phyloP scores from a whole-genome alignment of 23 tunicate genomes.

The Styela clava region DNA sequence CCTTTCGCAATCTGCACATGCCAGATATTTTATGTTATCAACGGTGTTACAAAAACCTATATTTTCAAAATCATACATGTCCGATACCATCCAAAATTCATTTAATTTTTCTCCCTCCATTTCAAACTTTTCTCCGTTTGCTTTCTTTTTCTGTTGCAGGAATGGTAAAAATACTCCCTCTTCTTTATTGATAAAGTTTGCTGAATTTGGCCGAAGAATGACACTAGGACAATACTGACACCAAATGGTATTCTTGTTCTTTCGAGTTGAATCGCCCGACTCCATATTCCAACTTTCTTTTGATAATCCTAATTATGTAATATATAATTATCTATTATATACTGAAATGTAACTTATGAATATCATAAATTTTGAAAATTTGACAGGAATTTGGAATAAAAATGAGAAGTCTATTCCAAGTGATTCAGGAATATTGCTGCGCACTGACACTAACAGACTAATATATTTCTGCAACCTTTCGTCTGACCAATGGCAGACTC shows the following conservation, averaged over 20 bases:
- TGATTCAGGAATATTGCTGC: too few species aligned
- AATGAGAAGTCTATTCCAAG: too few species aligned
- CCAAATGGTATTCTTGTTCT: conserved; percentile 48
- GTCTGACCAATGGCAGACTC: too few species aligned
- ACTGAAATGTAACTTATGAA: too few species aligned
- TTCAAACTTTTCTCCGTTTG: conserved; percentile 21
- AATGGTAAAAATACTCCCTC: conserved; percentile 72
- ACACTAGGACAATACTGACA: conserved; percentile 59
- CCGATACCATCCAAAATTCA: conserved; percentile 78
- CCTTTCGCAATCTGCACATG: conserved; percentile 95
- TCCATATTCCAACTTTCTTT: too few species aligned
- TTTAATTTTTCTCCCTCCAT: conserved; percentile 6
- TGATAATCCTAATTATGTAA: too few species aligned
- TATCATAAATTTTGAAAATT: too few species aligned
- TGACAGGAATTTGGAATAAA: too few species aligned
- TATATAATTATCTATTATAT: too few species aligned
- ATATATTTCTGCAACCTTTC: too few species aligned
- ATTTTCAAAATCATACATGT: conserved; percentile 91
- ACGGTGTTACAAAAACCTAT: conserved; percentile 93
- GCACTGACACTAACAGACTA: too few species aligned
- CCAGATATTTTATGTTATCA: conserved; percentile 62
- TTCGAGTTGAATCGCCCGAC: conserved; percentile 17
- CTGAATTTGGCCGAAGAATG: conserved; percentile 51
- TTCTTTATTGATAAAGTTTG: conserved; percentile 20
- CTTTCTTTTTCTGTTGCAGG: conserved; percentile 42